A percentile compares a stretch with the other conserved stretches of the same genome.
These are phyloP conservation scores for Mycteria americana DNA, from an alignment of 2,797 vertebrate species.

Conservation along the genomic window DNA sequence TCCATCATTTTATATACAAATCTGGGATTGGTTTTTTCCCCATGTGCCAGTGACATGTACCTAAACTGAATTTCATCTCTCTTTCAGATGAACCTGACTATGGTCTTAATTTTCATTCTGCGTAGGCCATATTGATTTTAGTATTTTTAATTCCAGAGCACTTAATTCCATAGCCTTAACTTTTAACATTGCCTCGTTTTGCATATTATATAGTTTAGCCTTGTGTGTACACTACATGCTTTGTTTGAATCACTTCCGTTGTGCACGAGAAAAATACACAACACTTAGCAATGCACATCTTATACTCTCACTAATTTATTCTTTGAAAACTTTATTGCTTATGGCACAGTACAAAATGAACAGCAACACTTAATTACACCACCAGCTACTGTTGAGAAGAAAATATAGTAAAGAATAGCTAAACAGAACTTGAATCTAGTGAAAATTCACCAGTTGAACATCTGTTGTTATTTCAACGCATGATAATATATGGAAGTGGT, in stretches of 20 bases:
- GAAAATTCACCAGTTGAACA: background rate
- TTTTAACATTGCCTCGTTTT: background rate
- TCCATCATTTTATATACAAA: background rate
- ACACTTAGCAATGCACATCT: background rate
- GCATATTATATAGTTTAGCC: background rate
- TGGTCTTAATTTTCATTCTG: background rate
- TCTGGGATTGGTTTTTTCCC: background rate
- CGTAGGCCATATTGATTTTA: background rate
- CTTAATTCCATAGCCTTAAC: background rate
- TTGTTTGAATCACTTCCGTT: background rate
- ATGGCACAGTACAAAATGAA: background rate
- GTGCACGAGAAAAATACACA: background rate
- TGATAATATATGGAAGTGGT: background rate
- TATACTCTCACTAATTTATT: background rate
- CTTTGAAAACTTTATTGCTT: background rate
- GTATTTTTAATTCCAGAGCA: background rate
- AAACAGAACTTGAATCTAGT: background rate
- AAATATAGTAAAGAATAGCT: background rate
- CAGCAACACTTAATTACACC: background rate
- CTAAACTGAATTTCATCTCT: background rate
- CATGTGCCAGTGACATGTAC: background rate
- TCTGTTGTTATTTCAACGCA: background rate
- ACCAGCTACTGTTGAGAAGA: background rate
- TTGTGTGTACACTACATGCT: background rate
- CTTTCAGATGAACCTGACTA: background rate